A percentile compares a stretch with the other conserved stretches of the same genome.
Conservation (phyloP, 2,888 invertebrate species). For the Leptinotarsa juncta region DNA sequence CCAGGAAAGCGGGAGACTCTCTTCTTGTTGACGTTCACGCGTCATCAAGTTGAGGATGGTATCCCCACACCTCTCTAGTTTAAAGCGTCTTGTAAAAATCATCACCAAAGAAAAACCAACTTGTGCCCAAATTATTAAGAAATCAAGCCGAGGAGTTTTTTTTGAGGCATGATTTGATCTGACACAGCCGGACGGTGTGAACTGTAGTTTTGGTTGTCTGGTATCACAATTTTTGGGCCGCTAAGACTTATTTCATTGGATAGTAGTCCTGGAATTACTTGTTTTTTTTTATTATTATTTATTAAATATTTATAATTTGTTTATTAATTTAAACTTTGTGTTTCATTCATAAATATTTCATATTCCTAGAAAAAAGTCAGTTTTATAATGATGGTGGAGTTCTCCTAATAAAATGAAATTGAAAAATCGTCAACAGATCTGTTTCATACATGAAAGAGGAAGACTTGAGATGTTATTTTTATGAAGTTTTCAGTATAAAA, state of each 20-base stretch:
- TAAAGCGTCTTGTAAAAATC: not conserved
- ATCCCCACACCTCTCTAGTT: not conserved
- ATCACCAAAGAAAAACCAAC: not conserved
- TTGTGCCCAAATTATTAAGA: not conserved
- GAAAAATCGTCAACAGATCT: no score
- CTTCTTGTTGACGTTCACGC: not conserved
- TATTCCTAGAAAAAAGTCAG: no score
- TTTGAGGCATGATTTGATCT: conserved; percentile 15
- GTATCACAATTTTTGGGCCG: not conserved
- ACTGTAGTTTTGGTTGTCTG: not conserved
- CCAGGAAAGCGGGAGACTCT: conserved; percentile 5
- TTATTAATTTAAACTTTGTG: no score
- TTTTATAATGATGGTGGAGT: no score
- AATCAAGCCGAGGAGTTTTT: not conserved
- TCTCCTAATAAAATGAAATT: no score
- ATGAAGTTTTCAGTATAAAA: no score
- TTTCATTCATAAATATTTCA: no score
- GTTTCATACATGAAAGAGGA: no score
- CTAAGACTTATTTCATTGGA: not conserved
- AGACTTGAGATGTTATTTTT: no score
- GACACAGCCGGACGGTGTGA: not conserved
- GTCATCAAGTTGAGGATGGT: not conserved
- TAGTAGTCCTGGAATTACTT: not conserved
- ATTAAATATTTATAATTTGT: no score
- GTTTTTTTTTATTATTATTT: no score